phyloP scores from a whole-genome alignment of 2,888 invertebrate species.

The Podabrus alpinus region DNA sequence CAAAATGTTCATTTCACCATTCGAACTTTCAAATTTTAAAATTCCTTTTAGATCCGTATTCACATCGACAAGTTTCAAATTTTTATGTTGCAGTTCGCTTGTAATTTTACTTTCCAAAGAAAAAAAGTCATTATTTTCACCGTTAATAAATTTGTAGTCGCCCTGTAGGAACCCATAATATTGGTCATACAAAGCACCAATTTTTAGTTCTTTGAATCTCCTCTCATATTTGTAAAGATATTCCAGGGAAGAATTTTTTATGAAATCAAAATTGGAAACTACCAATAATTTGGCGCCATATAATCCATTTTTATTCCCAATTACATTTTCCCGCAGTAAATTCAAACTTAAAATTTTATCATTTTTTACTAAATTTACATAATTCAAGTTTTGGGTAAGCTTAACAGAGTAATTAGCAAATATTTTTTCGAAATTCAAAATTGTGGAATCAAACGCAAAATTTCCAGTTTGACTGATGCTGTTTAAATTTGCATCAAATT shows the following conservation, averaged over 20 bases:
- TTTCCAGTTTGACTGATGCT: not conserved
- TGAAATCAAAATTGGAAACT: not conserved
- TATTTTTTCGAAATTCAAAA: constrained; percentile 8
- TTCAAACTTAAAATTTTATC: not conserved
- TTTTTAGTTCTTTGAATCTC: not conserved
- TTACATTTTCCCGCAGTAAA: not conserved
- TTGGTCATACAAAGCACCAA: not conserved
- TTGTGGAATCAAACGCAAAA: not conserved
- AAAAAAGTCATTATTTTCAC: not conserved
- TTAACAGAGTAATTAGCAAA: not conserved
- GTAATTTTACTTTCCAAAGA: not conserved
- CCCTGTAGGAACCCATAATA: not conserved
- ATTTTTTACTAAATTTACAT: constrained; percentile 10
- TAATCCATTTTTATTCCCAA: not conserved
- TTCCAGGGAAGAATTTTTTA: constrained; percentile 9
- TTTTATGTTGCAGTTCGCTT: not conserved
- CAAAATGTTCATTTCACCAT: not conserved
- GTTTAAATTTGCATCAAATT: not conserved
- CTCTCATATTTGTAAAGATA: not conserved
- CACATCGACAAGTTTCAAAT: not conserved
- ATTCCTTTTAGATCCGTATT: not conserved
- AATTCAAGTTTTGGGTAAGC: not conserved
- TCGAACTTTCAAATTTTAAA: not conserved
- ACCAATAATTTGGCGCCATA: not conserved
- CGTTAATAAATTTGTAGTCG: not conserved